Base-by-base conservation (phyloP, 2,797 vertebrate genomes). In the Pristis pectinata region DNA sequence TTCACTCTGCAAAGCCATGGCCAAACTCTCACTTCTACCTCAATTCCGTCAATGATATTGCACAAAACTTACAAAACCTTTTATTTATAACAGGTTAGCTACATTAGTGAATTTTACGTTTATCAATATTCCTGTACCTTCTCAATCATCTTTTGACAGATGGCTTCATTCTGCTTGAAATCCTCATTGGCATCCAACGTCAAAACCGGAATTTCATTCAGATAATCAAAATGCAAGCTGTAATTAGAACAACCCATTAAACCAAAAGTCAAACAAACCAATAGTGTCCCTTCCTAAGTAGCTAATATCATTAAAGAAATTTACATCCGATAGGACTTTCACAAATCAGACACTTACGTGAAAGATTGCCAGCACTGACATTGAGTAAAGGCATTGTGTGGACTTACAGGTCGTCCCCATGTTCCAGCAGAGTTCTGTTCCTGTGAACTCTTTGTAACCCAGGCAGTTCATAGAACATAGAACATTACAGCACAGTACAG, bases 111-210 rank as follows among this genome's bases (percentile, higher is more conserved):
- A 61, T 44, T 49, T 44, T 41, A 44, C 30, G 61, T 22, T 59
- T 34, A 53, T 15, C 27, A 0, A 1, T 11, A n/a, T 61, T 59
- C 3, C 0, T 0, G 11, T 97, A 99, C 99, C 98, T 99, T 99
- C 96, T 99, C 98, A 0, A 98, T 96, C 97, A 99, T 97, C 95
- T 98, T 95, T 15, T 96, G 96, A 0, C 97, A 96, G 95, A 97
- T 98, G 24, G 95, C 96, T 95, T 97, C 95, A 89, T 97, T 96
- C 41, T 95, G 95, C 95, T 97, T 98, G 95, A 99, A 99, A 94
- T 98, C 97, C 95, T 99, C 98, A 15, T 98, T 98, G 59, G 98
- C 98, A 34, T 99, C 98, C 15, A 99, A 95, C 0, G 97, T 98
- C 96, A 99, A 96, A 95, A 99, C 67, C 0, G 99, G 99, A 83